Percentiles rank a stretch among this genome's conserved stretches.
Evolutionary conservation across 64 coral and sea anemone genomes (phyloP).

Genomic region (Dendrophyllia cribrosa): DNA sequence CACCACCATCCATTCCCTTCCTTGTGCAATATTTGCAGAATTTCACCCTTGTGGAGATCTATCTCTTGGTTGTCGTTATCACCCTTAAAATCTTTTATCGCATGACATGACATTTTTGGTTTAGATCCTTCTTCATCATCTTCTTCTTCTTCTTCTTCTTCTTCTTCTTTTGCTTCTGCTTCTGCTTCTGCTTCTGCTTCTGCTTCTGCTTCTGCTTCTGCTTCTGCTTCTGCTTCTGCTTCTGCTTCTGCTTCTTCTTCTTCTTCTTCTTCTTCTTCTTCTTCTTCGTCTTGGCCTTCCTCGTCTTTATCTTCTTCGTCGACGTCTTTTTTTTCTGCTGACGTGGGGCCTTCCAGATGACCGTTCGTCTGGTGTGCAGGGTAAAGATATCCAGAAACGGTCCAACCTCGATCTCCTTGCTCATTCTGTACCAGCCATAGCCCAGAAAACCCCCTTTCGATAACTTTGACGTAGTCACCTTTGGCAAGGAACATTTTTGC

Average conservation of each 20-base stretch:
- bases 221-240: no score
- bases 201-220: background rate
- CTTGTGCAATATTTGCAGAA: conserved; percentile 68
- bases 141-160: conserved; percentile 48
- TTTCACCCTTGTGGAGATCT: conserved; percentile 69
- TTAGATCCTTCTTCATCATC: background rate
- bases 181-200: conserved; percentile 40
- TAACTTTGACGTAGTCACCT: conserved; percentile 40
- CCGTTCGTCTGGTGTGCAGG: background rate
- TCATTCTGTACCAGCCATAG: conserved; percentile 58
- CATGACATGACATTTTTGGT: background rate
- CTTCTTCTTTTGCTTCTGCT: conserved; percentile 49
- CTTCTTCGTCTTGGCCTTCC: no score
- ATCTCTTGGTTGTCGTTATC: conserved; percentile 50
- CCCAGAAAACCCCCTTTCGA: conserved; percentile 31
- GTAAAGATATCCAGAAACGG: conserved; percentile 57
- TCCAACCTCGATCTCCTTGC: conserved; percentile 60
- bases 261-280: background rate
- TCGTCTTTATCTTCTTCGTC: no score
- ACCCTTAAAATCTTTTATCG: background rate
- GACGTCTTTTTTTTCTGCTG: background rate
- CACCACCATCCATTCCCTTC: conserved; percentile 85
- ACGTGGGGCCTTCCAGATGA: background rate
- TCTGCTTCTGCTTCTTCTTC: background rate
- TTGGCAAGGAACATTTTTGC: conserved; percentile 33